phyloP scores from a whole-genome alignment of 2,797 vertebrate species.

The Heteromormyrus szaboi region DNA sequence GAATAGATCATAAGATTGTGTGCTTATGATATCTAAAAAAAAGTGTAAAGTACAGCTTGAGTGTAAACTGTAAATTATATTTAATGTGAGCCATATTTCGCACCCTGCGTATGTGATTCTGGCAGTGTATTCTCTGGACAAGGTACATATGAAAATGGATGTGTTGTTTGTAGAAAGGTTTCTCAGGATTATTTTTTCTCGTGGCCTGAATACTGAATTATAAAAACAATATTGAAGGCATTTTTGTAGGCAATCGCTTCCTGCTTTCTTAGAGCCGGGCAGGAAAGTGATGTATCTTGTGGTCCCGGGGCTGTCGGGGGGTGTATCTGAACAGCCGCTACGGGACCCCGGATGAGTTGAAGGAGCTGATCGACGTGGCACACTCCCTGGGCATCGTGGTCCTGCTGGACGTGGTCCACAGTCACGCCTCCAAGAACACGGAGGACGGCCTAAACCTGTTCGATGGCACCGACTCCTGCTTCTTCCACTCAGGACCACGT shows the following conservation, averaged over 20 bases:
- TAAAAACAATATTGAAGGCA: neutral
- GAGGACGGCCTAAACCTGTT: conserved; percentile 76
- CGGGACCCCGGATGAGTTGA: conserved; percentile 89
- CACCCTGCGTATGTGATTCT: neutral
- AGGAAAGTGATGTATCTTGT: neutral
- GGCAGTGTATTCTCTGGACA: neutral
- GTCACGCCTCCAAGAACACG: conserved; percentile 74
- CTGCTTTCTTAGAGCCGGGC: neutral
- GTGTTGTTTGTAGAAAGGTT: neutral
- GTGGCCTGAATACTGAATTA: neutral
- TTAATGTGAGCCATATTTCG: neutral
- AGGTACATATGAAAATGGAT: neutral
- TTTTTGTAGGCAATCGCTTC: neutral
- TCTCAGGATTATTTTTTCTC: neutral
- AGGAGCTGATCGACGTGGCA: conserved; percentile 84
- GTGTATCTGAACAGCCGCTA: conserved; percentile 68
- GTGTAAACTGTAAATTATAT: neutral
- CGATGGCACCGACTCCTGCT: conserved; percentile 88
- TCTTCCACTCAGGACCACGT: conserved; percentile 80
- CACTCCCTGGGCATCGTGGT: conserved; percentile 79
- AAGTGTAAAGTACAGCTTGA: neutral
- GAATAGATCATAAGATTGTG: neutral
- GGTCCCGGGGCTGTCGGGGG: neutral
- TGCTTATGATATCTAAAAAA: neutral
- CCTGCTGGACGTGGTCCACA: conserved; percentile 70